Evolutionary conservation across 2,113 vertebrate genomes (phyloP), one percentile per base, ranked within the genome.

Genomic region (Geococcyx californianus): DNA sequence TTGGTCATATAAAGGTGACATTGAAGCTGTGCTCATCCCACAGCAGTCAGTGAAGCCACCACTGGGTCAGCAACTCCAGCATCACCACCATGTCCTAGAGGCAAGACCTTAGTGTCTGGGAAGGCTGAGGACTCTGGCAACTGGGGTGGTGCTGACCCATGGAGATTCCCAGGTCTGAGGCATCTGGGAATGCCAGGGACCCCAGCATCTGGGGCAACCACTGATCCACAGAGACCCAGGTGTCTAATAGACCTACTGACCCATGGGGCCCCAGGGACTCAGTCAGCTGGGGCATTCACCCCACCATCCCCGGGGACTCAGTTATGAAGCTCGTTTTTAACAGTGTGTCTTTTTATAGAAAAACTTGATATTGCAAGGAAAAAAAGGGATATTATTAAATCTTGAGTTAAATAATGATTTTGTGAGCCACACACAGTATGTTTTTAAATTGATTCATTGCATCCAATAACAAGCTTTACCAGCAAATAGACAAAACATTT

Each of bases 1-100:
- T 33, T 4, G 4, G 25, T 38, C 2, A 4, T 52, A 20, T 45
- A 52, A 16, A 29, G 10, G 4, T 42, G 47, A 60, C 1, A 0
- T 3, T 3, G 13, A 38, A 17, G 25, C 28, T 70, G 86, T 49
- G 10, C 17, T 58, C 33, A 49, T 45, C 34, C 44, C 6, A 7
- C 67, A 75, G 51, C 45, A 3, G 0, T 2, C 18, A 58, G 29
- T 84, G n/a, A 51, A 77, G 45, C 55, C 45, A 28, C 5, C 1
- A 23, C 36, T 44, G 51, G 28, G 17, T 60, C 42, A 72, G 54
- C 49, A 31, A 6, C 33, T 79, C 62, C 68, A 70, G 28, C 42
- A 67, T 14, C 51, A n/a, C 26, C 42, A n/a, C 36, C 28, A 6
- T 0, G 0, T 56, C 63, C 59, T n/a, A 29, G 24, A 75, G 52